phyloP scores from a whole-genome alignment of 2,888 invertebrate genomes.

The Lepetodrilus schrolli region DNA sequence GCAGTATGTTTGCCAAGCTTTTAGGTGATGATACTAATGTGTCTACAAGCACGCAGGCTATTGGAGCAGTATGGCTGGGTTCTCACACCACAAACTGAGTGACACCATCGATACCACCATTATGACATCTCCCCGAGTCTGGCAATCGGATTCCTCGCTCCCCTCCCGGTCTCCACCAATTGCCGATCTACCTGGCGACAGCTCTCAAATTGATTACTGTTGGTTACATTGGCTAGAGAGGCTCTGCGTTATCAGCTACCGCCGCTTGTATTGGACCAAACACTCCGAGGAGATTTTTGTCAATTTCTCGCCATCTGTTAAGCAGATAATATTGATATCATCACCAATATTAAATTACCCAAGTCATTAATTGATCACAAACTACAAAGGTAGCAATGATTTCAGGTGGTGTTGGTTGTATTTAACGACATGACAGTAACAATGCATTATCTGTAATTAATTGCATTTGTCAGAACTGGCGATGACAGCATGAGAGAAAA shows the following conservation, averaged over 20 bases:
- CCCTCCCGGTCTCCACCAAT: neutral
- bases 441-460: constrained; percentile 25
- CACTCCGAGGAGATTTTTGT: neutral
- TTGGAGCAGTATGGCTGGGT: neutral
- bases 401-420: neutral
- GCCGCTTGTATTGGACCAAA: neutral
- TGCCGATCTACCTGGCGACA: neutral
- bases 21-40: neutral
- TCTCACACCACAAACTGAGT: neutral
- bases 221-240: neutral
- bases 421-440: constrained; percentile 17
- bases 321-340: constrained; percentile 24
- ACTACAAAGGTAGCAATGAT: constrained; percentile 3
- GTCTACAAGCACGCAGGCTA: neutral
- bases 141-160: neutral
- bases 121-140: neutral
- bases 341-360: constrained; percentile 22
- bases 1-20: constrained; percentile 1
- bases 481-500: neutral
- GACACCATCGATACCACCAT: neutral
- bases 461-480: neutral
- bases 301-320: constrained; percentile 15
- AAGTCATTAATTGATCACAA: constrained; percentile 18
- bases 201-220: neutral
- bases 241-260: neutral